Evolutionary conservation across 2,113 vertebrate genomes (phyloP).

Genomic region (Vidua macroura): DNA sequence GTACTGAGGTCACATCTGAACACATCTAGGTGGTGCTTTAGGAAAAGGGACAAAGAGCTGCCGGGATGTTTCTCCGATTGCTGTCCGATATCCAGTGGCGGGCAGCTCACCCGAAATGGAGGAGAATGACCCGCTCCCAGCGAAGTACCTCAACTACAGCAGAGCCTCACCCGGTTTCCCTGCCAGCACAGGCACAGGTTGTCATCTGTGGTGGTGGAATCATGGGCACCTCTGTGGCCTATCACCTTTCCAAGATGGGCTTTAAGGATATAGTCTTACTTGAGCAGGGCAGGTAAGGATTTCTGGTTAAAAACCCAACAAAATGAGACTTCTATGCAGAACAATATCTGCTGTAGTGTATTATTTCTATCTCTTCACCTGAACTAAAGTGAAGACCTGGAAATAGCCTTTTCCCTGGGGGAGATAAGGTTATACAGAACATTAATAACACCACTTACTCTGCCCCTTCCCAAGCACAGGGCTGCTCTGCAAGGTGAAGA

Average conservation of each 20-base stretch:
- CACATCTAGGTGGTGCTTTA: neutral
- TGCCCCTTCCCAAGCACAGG: neutral
- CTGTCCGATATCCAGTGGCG: constrained; percentile 65
- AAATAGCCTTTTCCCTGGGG: neutral
- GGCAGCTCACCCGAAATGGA: constrained; percentile 56
- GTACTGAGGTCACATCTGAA: neutral
- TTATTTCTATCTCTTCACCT: neutral
- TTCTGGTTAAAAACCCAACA: neutral
- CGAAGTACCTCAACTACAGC: constrained; percentile 37
- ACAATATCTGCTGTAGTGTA: neutral
- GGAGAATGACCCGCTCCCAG: constrained; percentile 38
- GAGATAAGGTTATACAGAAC: neutral
- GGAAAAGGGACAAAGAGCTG: constrained; percentile 32
- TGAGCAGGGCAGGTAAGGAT: constrained; percentile 93
- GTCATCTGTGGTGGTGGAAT: constrained; percentile 96
- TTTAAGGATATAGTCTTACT: constrained; percentile 92
- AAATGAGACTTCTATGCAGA: fast-evolving
- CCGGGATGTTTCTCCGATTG: constrained; percentile 78
- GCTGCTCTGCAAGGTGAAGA: neutral
- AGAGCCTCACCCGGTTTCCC: constrained; percentile 59
- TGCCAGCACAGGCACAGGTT: constrained; percentile 87
- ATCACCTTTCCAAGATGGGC: constrained; percentile 93
- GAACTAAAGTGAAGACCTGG: neutral
- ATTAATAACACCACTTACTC: fast-evolving
- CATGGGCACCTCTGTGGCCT: constrained; percentile 91